Conservation (phyloP, 2,113 vertebrate genomes). For the Dipodomys merriami region DNA sequence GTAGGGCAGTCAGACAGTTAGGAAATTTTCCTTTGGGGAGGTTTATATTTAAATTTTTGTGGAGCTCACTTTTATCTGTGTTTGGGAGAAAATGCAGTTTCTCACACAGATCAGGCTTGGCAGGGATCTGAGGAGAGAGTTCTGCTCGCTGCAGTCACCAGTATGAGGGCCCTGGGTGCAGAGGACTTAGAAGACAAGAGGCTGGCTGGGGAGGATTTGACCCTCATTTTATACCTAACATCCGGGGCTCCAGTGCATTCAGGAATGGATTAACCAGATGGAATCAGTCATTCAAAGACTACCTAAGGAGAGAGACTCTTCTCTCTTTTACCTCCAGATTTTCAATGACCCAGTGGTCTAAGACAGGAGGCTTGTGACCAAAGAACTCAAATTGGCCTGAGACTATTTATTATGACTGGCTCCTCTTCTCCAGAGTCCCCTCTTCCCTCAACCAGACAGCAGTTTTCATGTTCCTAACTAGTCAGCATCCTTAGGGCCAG, state of each 20-base stretch:
- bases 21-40: conserved; percentile 86
- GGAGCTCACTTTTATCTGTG: conserved; percentile 82
- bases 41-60: conserved; percentile 84
- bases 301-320: background rate
- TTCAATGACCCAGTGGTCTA: background rate
- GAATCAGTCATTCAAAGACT: background rate
- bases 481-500: background rate
- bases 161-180: background rate
- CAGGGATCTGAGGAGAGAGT: conserved; percentile 50
- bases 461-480: background rate
- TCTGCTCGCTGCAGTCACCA: background rate
- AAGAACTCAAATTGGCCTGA: conserved; percentile 14
- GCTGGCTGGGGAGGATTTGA: background rate
- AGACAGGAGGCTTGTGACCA: background rate
- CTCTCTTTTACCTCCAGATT: background rate
- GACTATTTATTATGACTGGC: background rate
- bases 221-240: background rate
- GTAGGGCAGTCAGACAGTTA: conserved; percentile 84
- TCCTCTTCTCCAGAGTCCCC: background rate
- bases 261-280: background rate
- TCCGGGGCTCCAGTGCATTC: background rate
- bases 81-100: conserved; percentile 87
- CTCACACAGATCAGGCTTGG: conserved; percentile 81
- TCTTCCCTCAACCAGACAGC: background rate
- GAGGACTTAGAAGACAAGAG: background rate